phyloP scores from a whole-genome alignment of 2,113 vertebrate genomes.

The Trematocara unimaculatum region DNA sequence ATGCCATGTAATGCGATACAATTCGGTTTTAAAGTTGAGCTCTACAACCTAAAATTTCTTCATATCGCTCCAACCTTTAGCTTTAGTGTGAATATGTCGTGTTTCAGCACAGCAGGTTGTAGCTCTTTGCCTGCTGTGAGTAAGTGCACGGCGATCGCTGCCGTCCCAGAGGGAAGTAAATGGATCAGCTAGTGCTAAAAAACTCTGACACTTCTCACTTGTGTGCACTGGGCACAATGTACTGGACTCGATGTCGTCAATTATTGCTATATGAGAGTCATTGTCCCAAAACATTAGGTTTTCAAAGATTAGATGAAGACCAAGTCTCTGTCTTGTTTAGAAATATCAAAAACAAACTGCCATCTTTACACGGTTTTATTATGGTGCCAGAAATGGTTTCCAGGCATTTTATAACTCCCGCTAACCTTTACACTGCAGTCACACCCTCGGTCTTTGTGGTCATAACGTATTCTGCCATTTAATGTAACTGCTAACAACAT shows the following conservation, averaged over 20 bases:
- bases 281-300: accelerated
- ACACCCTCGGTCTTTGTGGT: neutral
- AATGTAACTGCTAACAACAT: neutral
- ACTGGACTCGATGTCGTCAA: neutral
- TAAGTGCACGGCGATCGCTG: neutral
- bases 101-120: neutral
- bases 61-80: neutral
- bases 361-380: neutral
- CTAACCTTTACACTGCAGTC: neutral
- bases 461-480: neutral
- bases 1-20: neutral
- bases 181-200: neutral
- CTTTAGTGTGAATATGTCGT: neutral
- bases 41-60: neutral
- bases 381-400: neutral
- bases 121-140: neutral
- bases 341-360: neutral
- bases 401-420: neutral
- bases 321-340: neutral
- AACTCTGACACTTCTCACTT: neutral
- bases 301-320: accelerated
- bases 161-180: neutral
- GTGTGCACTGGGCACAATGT: neutral
- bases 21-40: neutral
- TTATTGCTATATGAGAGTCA: accelerated